Base-by-base conservation (phyloP, 2,888 invertebrate genomes). In the Zhengitettix transpicula region DNA sequence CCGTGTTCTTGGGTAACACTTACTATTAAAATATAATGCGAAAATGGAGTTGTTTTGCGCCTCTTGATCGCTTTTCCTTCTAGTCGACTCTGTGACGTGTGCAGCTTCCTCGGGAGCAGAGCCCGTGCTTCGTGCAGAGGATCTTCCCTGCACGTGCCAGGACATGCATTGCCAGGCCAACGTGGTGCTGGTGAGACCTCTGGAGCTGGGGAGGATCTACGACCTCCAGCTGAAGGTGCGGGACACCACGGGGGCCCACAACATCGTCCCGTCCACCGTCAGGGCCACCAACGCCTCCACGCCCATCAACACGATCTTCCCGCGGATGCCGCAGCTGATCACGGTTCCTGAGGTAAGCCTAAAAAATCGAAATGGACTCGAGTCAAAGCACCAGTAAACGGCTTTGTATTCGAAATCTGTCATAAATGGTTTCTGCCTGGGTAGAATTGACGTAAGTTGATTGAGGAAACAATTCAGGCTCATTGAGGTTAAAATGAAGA, bases 111-210 rank as follows among this genome's bases (percentile, higher is more conserved):
- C 28, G 28, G 28, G 28, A 28, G 28, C 28, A 5, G 83, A 84
- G 64, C 82, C 87, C 61, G 83, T 88, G 69, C 83, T 91, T 65
- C 81, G 84, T 66, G 79, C 91, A 64, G 87, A 89, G 71, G 83
- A 85, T 66, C 79, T 92, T 61, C 89, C 90, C 56, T 92, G 92
- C 76, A 86, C 87, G 61, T 80, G 85, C 65, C 88, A 89, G 75
- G 89, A 91, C 76, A 89, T 89, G 58, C 85, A 89, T 67, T 92
- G 92, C 74, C 89, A 91, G 73, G 91, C 91, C 60, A 91, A 92
- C 73, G 85, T 93, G 66, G 81, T 89, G 65, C 77, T 93, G 64
- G 81, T 84, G 65, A 80, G 85, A 67, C 78, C 85, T 64, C 75
- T 93, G 67, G 87, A 87, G 71, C 81, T 85, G 0, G 89, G 88